Evolutionary conservation across 1,140 invertebrate species (phyloP).

Genomic region (Dreissena polymorpha): DNA sequence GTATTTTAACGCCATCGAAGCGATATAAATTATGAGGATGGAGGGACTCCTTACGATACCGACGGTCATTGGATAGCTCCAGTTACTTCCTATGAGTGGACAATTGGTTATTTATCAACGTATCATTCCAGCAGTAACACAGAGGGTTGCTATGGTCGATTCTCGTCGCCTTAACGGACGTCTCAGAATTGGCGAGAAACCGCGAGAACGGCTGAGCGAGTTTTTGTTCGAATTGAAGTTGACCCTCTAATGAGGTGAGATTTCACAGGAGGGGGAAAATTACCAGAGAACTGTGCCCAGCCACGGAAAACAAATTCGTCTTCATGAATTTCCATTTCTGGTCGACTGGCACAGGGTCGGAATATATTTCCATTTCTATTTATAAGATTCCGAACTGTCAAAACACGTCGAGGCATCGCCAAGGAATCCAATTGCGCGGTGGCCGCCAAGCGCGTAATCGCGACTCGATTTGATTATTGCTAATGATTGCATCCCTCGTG

Average conservation of each 20-base stretch:
- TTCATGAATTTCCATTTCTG: constrained; percentile 55
- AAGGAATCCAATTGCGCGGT: constrained; percentile 52
- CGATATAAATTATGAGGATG: too few relatives aligned
- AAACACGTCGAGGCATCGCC: constrained; percentile 48
- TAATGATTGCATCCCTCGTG: constrained; percentile 51
- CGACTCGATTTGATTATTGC: constrained; percentile 54
- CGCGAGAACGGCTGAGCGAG: constrained; percentile 30
- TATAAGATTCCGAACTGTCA: constrained; percentile 57
- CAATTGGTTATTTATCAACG: too few relatives aligned
- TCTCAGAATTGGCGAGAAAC: background rate
- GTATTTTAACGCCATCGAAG: too few relatives aligned
- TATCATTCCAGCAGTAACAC: too few relatives aligned
- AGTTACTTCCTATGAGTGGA: too few relatives aligned
- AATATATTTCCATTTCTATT: constrained; percentile 60
- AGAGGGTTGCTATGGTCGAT: background rate
- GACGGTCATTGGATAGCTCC: too few relatives aligned
- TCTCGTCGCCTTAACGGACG: background rate
- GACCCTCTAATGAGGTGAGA: constrained; percentile 43
- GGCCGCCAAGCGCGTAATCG: constrained; percentile 47
- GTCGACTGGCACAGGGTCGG: constrained; percentile 51
- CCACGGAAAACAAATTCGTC: constrained; percentile 50
- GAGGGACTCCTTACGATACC: too few relatives aligned
- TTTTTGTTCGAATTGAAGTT: constrained; percentile 44
- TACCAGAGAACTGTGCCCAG: constrained; percentile 27
- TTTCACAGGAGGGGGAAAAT: too few relatives aligned